Evolutionary conservation across 2,113 vertebrate species (phyloP).

Genomic region (Morone saxatilis): DNA sequence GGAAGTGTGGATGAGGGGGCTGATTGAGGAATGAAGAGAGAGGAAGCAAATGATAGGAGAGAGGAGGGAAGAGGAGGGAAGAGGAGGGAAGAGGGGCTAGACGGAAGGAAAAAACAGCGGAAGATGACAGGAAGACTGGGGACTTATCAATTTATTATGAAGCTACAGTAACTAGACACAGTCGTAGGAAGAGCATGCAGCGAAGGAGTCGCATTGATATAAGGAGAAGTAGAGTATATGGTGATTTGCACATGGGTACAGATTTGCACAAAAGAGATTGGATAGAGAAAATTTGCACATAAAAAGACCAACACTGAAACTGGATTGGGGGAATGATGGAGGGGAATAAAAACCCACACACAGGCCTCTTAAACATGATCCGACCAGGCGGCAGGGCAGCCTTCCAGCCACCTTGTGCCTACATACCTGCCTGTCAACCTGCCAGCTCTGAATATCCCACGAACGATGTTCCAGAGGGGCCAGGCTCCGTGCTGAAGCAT

Average conservation of each 20-base stretch:
- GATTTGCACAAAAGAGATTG: constrained; percentile 14
- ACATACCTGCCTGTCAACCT: constrained; percentile 61
- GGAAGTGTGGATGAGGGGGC: constrained; percentile 31
- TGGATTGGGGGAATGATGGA: constrained; percentile 30
- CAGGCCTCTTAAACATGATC: constrained; percentile 39
- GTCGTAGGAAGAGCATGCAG: constrained; percentile 20
- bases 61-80: constrained; percentile 38
- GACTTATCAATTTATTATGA: constrained; percentile 66
- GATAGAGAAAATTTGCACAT: constrained; percentile 32
- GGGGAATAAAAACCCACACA: constrained; percentile 1
- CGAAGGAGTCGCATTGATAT: neutral
- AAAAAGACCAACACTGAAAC: constrained; percentile 36
- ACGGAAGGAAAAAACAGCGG: constrained; percentile 28
- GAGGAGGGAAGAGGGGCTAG: constrained; percentile 33
- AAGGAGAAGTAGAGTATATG: constrained; percentile 17
- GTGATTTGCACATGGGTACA: constrained; percentile 14
- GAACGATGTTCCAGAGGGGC: constrained; percentile 53
- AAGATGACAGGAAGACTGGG: constrained; percentile 59
- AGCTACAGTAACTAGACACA: constrained; percentile 15
- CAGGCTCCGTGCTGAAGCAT: constrained; percentile 44
- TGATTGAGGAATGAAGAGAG: constrained; percentile 45
- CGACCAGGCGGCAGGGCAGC: constrained; percentile 15
- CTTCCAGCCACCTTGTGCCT: constrained; percentile 30
- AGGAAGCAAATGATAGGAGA: constrained; percentile 55
- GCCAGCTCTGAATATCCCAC: constrained; percentile 51